phyloP scores from a whole-genome alignment of 2,888 invertebrate species.

The Tupiocoris notatus region DNA sequence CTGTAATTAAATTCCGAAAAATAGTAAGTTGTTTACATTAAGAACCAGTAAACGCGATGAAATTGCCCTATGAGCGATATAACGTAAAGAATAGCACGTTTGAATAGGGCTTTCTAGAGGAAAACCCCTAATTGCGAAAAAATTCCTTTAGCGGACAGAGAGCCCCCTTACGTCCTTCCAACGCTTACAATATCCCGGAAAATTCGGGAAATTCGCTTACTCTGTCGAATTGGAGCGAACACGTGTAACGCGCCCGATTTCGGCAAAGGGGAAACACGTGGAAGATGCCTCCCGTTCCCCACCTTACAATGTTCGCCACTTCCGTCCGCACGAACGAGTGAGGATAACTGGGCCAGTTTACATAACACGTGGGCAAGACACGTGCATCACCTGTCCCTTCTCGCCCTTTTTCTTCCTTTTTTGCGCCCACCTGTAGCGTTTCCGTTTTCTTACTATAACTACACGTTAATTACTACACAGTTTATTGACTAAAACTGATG shows the following conservation, averaged over 20 bases:
- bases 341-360: slow-evolving; percentile 42
- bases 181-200: neutral
- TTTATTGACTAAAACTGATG: too few relatives aligned
- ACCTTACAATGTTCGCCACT: neutral
- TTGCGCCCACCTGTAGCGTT: neutral
- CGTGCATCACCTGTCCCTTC: slow-evolving; percentile 39
- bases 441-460: too few relatives aligned
- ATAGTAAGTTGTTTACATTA: too few relatives aligned
- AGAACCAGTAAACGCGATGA: too few relatives aligned
- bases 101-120: too few relatives aligned
- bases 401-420: neutral
- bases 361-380: slow-evolving; percentile 41
- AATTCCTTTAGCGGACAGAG: too few relatives aligned
- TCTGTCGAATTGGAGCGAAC: neutral
- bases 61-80: too few relatives aligned
- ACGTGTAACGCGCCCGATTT: neutral
- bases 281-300: slow-evolving; percentile 10
- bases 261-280: slow-evolving; percentile 16
- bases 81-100: too few relatives aligned
- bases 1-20: too few relatives aligned
- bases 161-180: too few relatives aligned
- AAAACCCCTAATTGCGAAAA: too few relatives aligned
- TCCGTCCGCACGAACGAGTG: neutral
- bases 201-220: neutral
- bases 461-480: too few relatives aligned